Evolutionary conservation across 2,888 invertebrate species (phyloP), one percentile per base, ranked within the genome.

Genomic region (Drosophila parthenogenetica): DNA sequence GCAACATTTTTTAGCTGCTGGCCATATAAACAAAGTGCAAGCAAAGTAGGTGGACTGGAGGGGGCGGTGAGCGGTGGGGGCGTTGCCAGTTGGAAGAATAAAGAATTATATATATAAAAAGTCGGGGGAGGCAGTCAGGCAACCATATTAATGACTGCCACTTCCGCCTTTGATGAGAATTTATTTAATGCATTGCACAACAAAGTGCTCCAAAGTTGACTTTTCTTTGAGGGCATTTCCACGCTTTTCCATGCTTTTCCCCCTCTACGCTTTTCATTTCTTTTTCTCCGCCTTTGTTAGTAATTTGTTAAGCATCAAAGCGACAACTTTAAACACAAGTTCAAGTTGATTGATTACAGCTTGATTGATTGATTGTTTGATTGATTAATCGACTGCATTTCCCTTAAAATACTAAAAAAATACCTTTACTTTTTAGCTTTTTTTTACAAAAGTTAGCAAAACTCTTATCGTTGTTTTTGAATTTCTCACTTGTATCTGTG

Each of bases 341-440:
- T 74, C 45, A 73, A 65, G 63, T 84, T 84, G 87, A 89, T 87
- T 84, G 84, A 84, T 84, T 84, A 66, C 81, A 76, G 58, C 53
- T 53, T 69, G 78, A 88, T 86, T 83, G 87, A 83, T 88, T 77
- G 69, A 64, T 37, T 45, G 49, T 13, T 29, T 49, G 35, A 48
- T 49, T 49, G 43, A 19, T 87, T 74, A 60, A 59, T 55, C 40
- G 40, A 35, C 5, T 16, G 13, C 11, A 16, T 5, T 16, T 16
- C 14, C 3, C 14, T 7, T 4, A n/a, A 29, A 8, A 8, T 8
- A 8, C 29, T 8, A 25, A 25, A 25, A 25, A 35, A 35, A 2
- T 35, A 5, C 11, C 35, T 35, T 11, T 13, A 2, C 4, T 11
- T 35, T 35, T 13, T 13, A 13, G 13, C 11, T 13, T 35, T 35